Evolutionary conservation across 1,140 invertebrate species (phyloP), one percentile per base, ranked within the genome.

Genomic region (Cherax destructor): DNA sequence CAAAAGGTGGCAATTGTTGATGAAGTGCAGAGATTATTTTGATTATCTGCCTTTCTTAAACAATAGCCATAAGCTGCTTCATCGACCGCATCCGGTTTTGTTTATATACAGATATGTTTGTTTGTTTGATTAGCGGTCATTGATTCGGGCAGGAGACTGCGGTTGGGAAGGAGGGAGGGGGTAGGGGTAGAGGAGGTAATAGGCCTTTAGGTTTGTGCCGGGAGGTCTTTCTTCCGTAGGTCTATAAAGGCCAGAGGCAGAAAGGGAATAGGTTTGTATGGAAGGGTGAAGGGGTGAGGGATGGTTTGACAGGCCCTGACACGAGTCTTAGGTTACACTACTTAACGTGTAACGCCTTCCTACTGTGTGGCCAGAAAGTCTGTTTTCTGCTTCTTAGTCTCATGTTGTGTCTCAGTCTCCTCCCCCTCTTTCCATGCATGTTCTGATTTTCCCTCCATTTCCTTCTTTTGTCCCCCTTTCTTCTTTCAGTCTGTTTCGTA

Each of bases 211-310:
- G 79, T 50, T 52, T 52, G 50, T 74, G 5, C 13, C 24, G 69
- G 69, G 69, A 74, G 69, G 69, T 74, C 69, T 74, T 74, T 74
- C 69, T 74, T 74, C 69, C n/a, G 69, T 74, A 24, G 69, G 69
- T 74, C n/a, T 74, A 74, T 74, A 16, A 65, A 74, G 69, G n/a
- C 5, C 69, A 2, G 49, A 16, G 79, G 49, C 13, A 21, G 10
- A 16, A 65, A 21, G 61, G 16, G 13, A 65, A 59, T 11, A n/a
- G 50, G 47, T n/a, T 79, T 81, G 49, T 81, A 56, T 56, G 56
- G 50, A 11, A 11, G 79, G 24, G 79, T 65, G 61, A 21, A 81
- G 21, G 24, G 56, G 50, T 56, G 79, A 81, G 13, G 49, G 41
- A 30, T 56, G 69, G 24, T 56, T 81, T 81, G 79, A 81, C 50